These are phyloP conservation scores for Cordilura impudica DNA, from an alignment of 2,888 invertebrate species.

Conservation along the genomic window DNA sequence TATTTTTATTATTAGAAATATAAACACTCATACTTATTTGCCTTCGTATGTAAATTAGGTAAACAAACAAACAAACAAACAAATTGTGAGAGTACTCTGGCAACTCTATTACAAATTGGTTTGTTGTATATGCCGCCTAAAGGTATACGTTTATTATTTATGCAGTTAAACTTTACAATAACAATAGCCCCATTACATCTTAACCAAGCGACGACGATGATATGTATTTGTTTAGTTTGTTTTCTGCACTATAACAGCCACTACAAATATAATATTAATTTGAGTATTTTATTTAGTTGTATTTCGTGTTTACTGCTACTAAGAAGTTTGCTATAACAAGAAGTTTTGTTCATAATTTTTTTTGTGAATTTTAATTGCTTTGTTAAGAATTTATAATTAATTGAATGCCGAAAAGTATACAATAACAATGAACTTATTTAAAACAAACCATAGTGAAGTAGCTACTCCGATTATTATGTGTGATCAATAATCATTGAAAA, in stretches of 20 bases:
- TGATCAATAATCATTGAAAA: neutral
- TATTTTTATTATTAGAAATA: constrained; percentile 9
- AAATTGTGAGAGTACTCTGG: neutral
- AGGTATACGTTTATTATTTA: constrained; percentile 25
- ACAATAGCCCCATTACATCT: neutral
- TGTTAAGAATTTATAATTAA: neutral
- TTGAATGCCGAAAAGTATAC: neutral
- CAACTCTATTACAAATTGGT: constrained; percentile 9
- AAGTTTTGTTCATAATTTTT: neutral
- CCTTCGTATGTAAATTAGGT: constrained; percentile 5
- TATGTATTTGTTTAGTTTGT: too few relatives aligned
- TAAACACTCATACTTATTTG: constrained; percentile 1
- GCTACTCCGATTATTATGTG: neutral
- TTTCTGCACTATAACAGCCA: neutral
- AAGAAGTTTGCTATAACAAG: constrained; percentile 41
- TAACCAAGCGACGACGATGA: neutral
- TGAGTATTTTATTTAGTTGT: constrained; percentile 39
- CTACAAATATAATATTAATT: neutral
- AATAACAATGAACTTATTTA: neutral
- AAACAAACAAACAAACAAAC: constrained; percentile 1
- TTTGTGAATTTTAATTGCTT: neutral
- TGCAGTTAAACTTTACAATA: constrained; percentile 1
- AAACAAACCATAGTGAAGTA: neutral
- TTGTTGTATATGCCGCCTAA: constrained; percentile 27
- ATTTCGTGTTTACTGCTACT: constrained; percentile 49